Evolutionary conservation across 2,888 invertebrate genomes (phyloP).

Genomic region (Helobdella robusta): DNA sequence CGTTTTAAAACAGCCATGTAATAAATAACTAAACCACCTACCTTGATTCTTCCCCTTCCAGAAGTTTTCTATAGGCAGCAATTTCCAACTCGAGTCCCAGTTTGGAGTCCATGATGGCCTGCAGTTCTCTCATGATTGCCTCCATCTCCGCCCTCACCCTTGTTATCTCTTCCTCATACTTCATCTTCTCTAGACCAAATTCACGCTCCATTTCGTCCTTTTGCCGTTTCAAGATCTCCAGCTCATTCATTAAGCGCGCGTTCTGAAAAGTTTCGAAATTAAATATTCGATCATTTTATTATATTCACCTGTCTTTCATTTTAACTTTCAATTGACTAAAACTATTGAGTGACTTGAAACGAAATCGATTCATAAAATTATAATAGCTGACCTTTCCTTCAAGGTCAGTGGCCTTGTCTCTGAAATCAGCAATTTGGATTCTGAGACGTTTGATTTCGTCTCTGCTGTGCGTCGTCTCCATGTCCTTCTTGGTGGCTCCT

Average conservation of each 20-base stretch:
- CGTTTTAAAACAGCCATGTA: no score
- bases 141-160: slow-evolving; percentile 46
- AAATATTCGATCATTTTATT: neutral
- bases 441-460: slow-evolving; percentile 52
- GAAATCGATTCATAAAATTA: neutral
- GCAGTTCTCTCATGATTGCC: slow-evolving; percentile 49
- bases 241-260: slow-evolving; percentile 51
- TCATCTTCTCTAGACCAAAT: slow-evolving; percentile 50
- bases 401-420: slow-evolving; percentile 51
- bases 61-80: slow-evolving; percentile 54
- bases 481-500: slow-evolving; percentile 50
- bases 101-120: slow-evolving; percentile 51
- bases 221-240: slow-evolving; percentile 49
- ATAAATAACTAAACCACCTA: no score
- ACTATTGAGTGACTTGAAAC: slow-evolving; percentile 5
- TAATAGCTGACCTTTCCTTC: slow-evolving; percentile 50
- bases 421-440: slow-evolving; percentile 49
- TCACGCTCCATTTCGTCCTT: slow-evolving; percentile 37
- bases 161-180: slow-evolving; percentile 48
- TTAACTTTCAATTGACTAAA: neutral
- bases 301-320: neutral
- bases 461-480: slow-evolving; percentile 51
- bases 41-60: slow-evolving; percentile 54
- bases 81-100: slow-evolving; percentile 55
- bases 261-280: slow-evolving; percentile 42